Conservation (phyloP, 2,113 vertebrate genomes). For the Rhea americana region DNA sequence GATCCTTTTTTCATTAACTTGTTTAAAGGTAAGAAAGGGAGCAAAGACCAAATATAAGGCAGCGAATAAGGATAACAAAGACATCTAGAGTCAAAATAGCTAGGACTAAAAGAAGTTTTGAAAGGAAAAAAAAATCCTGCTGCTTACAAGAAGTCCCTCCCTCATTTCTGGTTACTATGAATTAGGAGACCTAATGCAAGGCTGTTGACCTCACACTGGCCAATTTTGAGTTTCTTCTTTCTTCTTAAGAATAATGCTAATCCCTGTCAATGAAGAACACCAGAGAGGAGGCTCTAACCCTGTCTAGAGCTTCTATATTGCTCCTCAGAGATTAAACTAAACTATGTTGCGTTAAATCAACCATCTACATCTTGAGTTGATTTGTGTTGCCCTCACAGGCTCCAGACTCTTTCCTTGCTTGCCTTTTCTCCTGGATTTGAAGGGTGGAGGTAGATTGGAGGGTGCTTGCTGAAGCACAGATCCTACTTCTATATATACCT, state of each 20-base stretch:
- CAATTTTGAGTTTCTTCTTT: neutral
- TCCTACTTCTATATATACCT: neutral
- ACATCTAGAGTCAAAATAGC: neutral
- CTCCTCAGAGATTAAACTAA: neutral
- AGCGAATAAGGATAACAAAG: neutral
- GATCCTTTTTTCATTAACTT: neutral
- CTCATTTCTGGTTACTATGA: neutral
- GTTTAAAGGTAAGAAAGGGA: neutral
- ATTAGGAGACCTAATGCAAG: accelerated
- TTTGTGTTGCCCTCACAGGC: neutral
- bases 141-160: neutral
- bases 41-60: neutral
- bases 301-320: neutral
- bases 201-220: neutral
- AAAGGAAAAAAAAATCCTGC: neutral
- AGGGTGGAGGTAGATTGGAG: neutral
- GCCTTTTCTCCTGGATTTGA: neutral
- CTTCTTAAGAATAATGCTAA: neutral
- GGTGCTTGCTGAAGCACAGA: neutral
- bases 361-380: neutral
- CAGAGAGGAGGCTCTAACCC: neutral
- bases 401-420: neutral
- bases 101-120: neutral
- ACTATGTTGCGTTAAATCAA: neutral
- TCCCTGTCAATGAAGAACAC: neutral